Evolutionary conservation across 1,140 invertebrate genomes (phyloP).

Genomic region (Orchesella cincta): DNA sequence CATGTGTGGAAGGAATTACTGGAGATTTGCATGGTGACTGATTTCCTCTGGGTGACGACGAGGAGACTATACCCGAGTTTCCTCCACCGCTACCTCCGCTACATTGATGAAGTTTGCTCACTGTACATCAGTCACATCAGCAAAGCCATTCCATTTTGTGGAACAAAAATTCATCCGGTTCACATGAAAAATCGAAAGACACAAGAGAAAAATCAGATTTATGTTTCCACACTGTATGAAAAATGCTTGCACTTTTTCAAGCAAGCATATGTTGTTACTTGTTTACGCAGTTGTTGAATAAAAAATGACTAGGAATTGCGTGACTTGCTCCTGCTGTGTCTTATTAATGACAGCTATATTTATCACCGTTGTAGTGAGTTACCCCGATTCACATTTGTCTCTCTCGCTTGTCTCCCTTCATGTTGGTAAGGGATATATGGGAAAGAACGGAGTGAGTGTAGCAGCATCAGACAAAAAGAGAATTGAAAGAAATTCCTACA

Average conservation of each 20-base stretch:
- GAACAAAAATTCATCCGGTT: background rate
- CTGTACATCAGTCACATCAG: conserved; percentile 33
- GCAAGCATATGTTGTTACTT: background rate
- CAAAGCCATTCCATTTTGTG: background rate
- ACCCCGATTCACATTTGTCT: conserved; percentile 21
- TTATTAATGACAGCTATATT: conserved; percentile 8
- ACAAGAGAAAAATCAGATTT: background rate
- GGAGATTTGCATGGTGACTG: conserved; percentile 51
- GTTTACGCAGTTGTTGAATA: no score
- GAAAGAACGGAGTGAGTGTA: background rate
- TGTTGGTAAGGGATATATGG: background rate
- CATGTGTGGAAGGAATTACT: conserved; percentile 49
- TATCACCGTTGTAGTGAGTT: background rate
- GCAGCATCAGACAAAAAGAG: background rate
- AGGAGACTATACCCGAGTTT: conserved; percentile 15
- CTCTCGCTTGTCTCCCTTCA: background rate
- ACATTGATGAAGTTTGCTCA: conserved; percentile 49
- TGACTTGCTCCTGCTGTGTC: background rate
- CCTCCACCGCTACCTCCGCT: conserved; percentile 40
- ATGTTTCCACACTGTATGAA: background rate
- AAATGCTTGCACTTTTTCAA: background rate
- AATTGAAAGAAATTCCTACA: no score
- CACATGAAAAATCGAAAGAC: background rate
- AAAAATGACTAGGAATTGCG: no score
- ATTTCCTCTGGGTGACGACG: conserved; percentile 47